Base-by-base conservation (phyloP, 92 coral and sea anemone genomes). In the Epizoanthus rinbou region DNA sequence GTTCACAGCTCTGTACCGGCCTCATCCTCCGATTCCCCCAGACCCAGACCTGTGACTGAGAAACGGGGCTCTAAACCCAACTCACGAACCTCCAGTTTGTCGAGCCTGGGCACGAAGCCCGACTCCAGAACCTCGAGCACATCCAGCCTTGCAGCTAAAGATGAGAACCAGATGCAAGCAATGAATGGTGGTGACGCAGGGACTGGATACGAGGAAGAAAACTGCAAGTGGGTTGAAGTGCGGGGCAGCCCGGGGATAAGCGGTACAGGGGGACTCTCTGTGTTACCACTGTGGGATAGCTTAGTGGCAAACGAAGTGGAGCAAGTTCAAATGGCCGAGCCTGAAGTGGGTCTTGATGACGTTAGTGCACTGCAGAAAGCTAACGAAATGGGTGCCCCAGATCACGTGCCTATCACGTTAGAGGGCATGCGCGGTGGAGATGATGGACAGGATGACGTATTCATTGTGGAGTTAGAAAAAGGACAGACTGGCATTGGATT, bases 401-500 rank as follows among this genome's bases (percentile, higher is more conserved):
- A 3, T 23, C 74, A 21, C 81, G 57, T 59, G 68, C 73, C 73
- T 57, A 57, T 76, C 28, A 92, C 82, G 80, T 79, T 92, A 57
- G 98, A 97, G 37, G 98, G 97, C 84, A 94, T 92, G 93, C 98
- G 99, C 52, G 91, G 90, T 53, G 94, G 87, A 17, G 91, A 91
- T 84, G 99, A 97, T 81, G 85, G 91, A 8, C 97, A 97, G 58
- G 99, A 97, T 92, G 99, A 97, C 85, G 99, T 97, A 76, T 97
- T 97, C 45, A 93, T 97, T 74, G 99, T 97, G 13, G 99, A 97
- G 89, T 79, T 97, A 82, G 93, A 92, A 23, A 90, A 90, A 74
- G 95, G 85, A 10, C 91, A 76, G 52, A 74, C 93, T 53, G 97
- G 99, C 64, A 94, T 97, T 58, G 99, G 99, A 4, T 90, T 97